These are phyloP conservation scores for Brachyptera putata DNA, from an alignment of 2,888 invertebrate genomes.

Conservation along the genomic window DNA sequence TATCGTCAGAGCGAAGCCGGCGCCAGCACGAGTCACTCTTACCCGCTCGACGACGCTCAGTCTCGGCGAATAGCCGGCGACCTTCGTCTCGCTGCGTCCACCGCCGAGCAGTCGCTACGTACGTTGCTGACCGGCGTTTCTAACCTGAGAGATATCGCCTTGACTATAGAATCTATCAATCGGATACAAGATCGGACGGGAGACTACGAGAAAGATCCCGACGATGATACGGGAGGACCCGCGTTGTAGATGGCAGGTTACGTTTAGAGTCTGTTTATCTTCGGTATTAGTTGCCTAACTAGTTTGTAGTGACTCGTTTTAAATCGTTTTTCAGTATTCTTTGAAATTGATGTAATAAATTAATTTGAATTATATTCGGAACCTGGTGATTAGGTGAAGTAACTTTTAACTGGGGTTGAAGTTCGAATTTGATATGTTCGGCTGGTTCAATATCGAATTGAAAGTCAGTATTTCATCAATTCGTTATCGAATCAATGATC, in stretches of 20 bases:
- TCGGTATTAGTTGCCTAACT: too few species aligned
- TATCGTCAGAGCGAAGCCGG: slow-evolving; percentile 43
- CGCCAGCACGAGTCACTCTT: slow-evolving; percentile 40
- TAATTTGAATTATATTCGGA: too few species aligned
- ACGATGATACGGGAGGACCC: slow-evolving; percentile 39
- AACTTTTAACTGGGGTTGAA: too few species aligned
- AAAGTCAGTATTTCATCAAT: too few species aligned
- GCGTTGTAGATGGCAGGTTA: slow-evolving; percentile 18
- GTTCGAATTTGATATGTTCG: too few species aligned
- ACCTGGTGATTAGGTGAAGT: too few species aligned
- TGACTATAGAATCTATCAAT: slow-evolving; percentile 57
- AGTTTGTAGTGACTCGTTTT: too few species aligned
- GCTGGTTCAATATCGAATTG: too few species aligned
- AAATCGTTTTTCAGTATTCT: too few species aligned
- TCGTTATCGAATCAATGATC: too few species aligned
- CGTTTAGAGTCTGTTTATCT: neutral
- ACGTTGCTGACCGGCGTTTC: slow-evolving; percentile 58
- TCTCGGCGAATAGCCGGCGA: slow-evolving; percentile 50
- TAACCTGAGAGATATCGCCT: slow-evolving; percentile 61
- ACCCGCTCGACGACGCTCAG: slow-evolving; percentile 27
- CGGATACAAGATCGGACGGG: slow-evolving; percentile 51
- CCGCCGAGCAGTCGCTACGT: slow-evolving; percentile 58
- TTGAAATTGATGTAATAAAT: too few species aligned
- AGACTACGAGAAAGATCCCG: slow-evolving; percentile 48
- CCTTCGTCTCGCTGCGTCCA: slow-evolving; percentile 57